Conservation (phyloP, 2,888 invertebrate species). For the Notodonta ziczac region DNA sequence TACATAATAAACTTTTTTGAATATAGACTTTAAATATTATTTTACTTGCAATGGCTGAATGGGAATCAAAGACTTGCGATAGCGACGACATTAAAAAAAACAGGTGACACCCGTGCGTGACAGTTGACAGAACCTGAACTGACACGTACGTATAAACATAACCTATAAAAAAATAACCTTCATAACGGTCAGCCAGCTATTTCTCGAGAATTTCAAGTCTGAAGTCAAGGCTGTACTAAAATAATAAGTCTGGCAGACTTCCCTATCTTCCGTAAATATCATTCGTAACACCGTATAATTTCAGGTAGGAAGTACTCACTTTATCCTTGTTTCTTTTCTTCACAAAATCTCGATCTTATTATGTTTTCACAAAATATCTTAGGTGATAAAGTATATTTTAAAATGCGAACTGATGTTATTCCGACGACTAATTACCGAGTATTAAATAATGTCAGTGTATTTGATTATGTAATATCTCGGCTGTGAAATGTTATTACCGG, state of each 20-base stretch:
- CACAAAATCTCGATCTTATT: not conserved
- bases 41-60: no score
- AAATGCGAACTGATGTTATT: not conserved
- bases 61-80: no score
- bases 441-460: conserved; percentile 9
- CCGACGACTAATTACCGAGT: conserved; percentile 5
- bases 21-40: no score
- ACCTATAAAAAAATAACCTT: conserved; percentile 15
- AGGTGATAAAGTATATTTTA: no score
- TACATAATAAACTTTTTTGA: no score
- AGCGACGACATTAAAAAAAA: no score
- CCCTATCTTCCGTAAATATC: conserved; percentile 10
- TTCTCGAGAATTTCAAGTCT: not conserved
- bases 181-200: conserved; percentile 9
- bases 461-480: conserved; percentile 30
- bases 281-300: conserved; percentile 3
- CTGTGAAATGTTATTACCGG: conserved; percentile 34
- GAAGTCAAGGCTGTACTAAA: conserved; percentile 23
- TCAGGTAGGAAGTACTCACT: conserved; percentile 24
- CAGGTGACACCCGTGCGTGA: no score
- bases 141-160: conserved; percentile 2
- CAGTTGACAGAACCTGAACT: not conserved
- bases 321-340: conserved; percentile 6
- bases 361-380: not conserved
- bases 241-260: conserved; percentile 22